These are phyloP conservation scores for Intellagama lesueurii DNA, from an alignment of 2,797 vertebrate species.

Conservation along the genomic window DNA sequence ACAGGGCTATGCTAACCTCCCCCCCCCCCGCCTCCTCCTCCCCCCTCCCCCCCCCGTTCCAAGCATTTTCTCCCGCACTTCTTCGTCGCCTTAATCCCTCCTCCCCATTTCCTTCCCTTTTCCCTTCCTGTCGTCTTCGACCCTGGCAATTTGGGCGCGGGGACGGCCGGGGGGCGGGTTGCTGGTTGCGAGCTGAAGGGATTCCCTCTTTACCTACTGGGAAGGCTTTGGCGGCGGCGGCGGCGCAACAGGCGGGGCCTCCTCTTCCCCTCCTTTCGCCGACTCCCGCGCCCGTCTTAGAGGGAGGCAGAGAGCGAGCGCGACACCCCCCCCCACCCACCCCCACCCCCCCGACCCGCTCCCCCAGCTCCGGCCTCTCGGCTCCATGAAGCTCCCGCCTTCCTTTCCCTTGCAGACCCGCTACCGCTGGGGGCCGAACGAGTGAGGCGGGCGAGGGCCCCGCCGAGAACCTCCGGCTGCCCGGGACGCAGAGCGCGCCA, in stretches of 20 bases:
- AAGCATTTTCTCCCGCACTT: too few relatives aligned
- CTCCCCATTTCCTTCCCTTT: neutral
- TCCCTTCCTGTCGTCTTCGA: neutral
- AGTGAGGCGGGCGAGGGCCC: neutral
- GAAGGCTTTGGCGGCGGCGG: neutral
- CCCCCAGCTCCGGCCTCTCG: neutral
- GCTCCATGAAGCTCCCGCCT: neutral
- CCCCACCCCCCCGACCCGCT: neutral
- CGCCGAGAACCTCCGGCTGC: neutral
- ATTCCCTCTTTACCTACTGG: neutral
- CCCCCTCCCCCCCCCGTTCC: too few relatives aligned
- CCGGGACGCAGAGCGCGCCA: too few relatives aligned
- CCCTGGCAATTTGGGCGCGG: neutral
- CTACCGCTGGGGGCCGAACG: neutral
- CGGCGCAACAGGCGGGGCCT: slow-evolving; percentile 1
- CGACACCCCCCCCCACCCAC: neutral
- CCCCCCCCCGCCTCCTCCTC: neutral
- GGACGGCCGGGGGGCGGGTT: neutral
- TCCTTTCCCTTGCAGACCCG: neutral
- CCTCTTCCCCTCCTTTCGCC: neutral
- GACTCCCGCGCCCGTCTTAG: neutral
- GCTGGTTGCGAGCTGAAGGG: neutral
- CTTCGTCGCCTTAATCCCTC: too few relatives aligned
- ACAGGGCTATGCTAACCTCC: too few relatives aligned
- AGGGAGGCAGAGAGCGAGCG: neutral